Conservation (phyloP, 2,888 invertebrate genomes). For the Yponomeuta malinellus region DNA sequence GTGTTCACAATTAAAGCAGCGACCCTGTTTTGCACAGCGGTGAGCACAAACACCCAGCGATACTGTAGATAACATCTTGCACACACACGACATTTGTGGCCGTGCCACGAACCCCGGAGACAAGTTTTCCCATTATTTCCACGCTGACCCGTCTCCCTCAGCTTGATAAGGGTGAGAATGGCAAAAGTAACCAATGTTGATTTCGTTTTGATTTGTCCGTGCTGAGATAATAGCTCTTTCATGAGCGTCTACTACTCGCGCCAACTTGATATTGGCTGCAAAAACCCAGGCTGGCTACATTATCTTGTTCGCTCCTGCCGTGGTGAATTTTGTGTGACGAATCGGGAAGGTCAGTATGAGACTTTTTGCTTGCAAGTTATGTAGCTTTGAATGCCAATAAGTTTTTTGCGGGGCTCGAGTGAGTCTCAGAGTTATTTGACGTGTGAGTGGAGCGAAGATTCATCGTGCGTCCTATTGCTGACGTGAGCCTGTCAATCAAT, state of each 20-base stretch:
- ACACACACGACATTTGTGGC: constrained; percentile 12
- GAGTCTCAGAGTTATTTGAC: background rate
- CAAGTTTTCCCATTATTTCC: constrained; percentile 61
- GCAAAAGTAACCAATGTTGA: constrained; percentile 68
- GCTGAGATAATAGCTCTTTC: constrained; percentile 61
- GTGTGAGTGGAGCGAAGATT: background rate
- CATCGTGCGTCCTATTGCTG: constrained; percentile 2
- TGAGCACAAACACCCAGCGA: constrained; percentile 10
- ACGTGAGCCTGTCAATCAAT: background rate
- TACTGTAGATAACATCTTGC: constrained; percentile 9
- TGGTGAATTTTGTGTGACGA: constrained; percentile 12
- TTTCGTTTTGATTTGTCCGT: constrained; percentile 67
- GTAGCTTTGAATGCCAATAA: constrained; percentile 3
- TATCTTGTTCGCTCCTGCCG: background rate
- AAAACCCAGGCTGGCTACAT: background rate
- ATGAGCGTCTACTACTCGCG: constrained; percentile 42
- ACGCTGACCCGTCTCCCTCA: constrained; percentile 46
- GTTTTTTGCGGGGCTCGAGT: constrained; percentile 1
- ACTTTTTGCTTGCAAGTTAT: background rate
- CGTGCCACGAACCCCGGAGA: constrained; percentile 27
- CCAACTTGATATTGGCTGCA: background rate
- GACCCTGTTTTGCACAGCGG: background rate
- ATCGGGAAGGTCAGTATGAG: constrained; percentile 11
- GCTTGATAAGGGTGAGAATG: constrained; percentile 62
- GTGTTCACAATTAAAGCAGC: background rate